Evolutionary conservation across 2,888 invertebrate species (phyloP).

Genomic region (Metallyticus violacea): DNA sequence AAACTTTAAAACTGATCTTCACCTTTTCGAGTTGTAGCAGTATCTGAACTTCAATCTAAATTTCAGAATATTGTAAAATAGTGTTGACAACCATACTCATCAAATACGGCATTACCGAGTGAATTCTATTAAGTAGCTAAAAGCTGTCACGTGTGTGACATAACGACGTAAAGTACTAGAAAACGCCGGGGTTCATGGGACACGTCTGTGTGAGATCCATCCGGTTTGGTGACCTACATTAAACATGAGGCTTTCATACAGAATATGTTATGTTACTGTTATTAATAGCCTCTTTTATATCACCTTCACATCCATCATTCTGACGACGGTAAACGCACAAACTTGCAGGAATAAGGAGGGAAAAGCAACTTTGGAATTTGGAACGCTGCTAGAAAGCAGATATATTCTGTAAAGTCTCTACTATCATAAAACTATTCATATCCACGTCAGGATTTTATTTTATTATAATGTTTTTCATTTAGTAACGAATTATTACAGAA

Average conservation of each 20-base stretch:
- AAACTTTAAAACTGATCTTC: too few species aligned
- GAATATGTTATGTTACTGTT: neutral
- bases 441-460: too few species aligned
- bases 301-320: neutral
- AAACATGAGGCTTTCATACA: neutral
- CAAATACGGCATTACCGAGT: too few species aligned
- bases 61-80: too few species aligned
- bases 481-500: too few species aligned
- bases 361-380: neutral
- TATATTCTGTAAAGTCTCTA: neutral
- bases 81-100: too few species aligned
- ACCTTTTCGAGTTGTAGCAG: too few species aligned
- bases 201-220: neutral
- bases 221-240: neutral
- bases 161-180: neutral
- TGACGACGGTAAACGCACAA: neutral
- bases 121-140: too few species aligned
- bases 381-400: neutral
- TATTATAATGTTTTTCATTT: too few species aligned
- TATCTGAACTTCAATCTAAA: too few species aligned
- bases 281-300: neutral
- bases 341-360: neutral
- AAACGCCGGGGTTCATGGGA: neutral
- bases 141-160: neutral
- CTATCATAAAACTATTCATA: too few species aligned